These are phyloP conservation scores for Apoderus coryli DNA, from an alignment of 2,888 invertebrate genomes.

Conservation along the genomic window DNA sequence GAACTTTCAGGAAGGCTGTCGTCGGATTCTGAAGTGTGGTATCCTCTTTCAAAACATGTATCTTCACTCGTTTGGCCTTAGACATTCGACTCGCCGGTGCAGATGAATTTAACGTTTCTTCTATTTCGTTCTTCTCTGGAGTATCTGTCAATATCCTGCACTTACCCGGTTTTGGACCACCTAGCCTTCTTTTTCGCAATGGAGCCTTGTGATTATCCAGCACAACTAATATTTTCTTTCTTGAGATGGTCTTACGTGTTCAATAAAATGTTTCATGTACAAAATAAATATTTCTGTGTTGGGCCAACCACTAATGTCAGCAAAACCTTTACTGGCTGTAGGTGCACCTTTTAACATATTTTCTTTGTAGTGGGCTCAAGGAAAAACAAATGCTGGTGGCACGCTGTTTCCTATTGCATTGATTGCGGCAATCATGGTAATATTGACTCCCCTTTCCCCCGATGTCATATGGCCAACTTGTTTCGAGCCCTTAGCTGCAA, in stretches of 20 bases:
- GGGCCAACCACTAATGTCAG: slow-evolving; percentile 9
- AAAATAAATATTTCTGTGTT: slow-evolving; percentile 7
- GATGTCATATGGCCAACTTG: slow-evolving; percentile 18
- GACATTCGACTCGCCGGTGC: background rate
- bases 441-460: slow-evolving; percentile 16
- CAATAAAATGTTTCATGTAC: slow-evolving; percentile 8
- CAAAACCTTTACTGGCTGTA: slow-evolving; percentile 13
- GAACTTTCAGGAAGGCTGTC: slow-evolving; percentile 2
- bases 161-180: slow-evolving; percentile 3
- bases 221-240: slow-evolving; percentile 8
- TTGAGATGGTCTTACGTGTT: slow-evolving; percentile 1
- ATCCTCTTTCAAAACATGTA: slow-evolving; percentile 1
- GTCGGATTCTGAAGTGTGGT: slow-evolving; percentile 3
- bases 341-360: slow-evolving; percentile 17
- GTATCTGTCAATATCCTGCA: slow-evolving; percentile 3
- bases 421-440: slow-evolving; percentile 18
- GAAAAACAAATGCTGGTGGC: slow-evolving; percentile 20
- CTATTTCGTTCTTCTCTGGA: slow-evolving; percentile 2
- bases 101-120: slow-evolving; percentile 1
- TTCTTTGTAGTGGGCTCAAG: slow-evolving; percentile 17
- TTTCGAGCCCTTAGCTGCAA: slow-evolving; percentile 20
- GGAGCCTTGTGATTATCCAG: slow-evolving; percentile 5
- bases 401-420: slow-evolving; percentile 18
- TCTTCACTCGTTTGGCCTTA: slow-evolving; percentile 3
- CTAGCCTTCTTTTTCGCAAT: slow-evolving; percentile 1